Conservation (phyloP, 2,888 invertebrate genomes). For the Pristionchus exspectatus region DNA sequence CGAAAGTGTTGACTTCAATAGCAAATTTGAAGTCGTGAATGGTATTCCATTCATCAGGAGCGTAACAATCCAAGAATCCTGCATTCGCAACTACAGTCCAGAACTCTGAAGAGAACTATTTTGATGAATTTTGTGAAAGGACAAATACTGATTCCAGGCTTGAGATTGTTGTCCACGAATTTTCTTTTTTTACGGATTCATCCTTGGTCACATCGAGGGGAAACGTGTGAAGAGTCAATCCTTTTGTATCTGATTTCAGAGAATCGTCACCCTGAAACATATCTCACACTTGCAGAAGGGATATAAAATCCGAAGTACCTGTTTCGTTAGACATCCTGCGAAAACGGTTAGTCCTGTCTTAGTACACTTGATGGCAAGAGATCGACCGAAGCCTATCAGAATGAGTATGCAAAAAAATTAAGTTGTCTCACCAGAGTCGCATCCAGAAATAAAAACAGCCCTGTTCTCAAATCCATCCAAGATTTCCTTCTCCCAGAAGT, state of each 20-base stretch:
- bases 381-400: conserved; percentile 47
- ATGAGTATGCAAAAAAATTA: not conserved
- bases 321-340: conserved; percentile 43
- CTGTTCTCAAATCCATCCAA: not conserved
- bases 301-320: not conserved
- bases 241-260: conserved; percentile 78
- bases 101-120: conserved; percentile 82
- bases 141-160: conserved; percentile 19
- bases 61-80: conserved; percentile 89
- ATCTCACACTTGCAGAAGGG: not conserved
- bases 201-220: conserved; percentile 86
- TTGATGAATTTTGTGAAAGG: not conserved
- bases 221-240: conserved; percentile 83
- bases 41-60: conserved; percentile 93
- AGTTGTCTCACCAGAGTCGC: conserved; percentile 46
- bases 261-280: conserved; percentile 82
- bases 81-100: conserved; percentile 95
- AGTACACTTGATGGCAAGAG: conserved; percentile 47
- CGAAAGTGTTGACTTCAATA: conserved; percentile 87
- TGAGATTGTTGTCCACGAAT: conserved; percentile 80
- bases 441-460: conserved; percentile 52
- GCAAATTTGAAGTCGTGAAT: conserved; percentile 86
- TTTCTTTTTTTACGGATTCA: conserved; percentile 87
- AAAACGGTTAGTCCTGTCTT: conserved; percentile 51
- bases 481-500: conserved; percentile 36